Evolutionary conservation across 2,888 invertebrate genomes (phyloP), one percentile per base, ranked within the genome.

Genomic region (Andrena minutula): DNA sequence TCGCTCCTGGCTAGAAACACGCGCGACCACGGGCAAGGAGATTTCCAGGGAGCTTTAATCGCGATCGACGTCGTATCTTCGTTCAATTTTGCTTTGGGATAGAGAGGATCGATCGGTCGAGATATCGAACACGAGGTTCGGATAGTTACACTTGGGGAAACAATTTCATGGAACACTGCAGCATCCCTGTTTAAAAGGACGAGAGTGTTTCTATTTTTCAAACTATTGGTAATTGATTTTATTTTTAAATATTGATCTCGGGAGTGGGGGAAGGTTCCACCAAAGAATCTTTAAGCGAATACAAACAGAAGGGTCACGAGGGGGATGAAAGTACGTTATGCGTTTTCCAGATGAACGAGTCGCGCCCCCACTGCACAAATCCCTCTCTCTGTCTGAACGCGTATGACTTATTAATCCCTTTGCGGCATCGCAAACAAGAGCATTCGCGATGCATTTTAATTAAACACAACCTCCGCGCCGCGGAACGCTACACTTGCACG

Each of bases 321-420:
- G 28, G 5, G 56, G 41, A 10, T 35, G 64, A 20, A 35, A 32
- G 30, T 23, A 28, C 8, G 26, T 23, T 51, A 47, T 32, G 49
- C 51, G 26, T 60, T 76, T 70, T 30, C 61, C 66, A 63, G 63
- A 61, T 53, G 78, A 72, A 78, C 66, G 49, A n/a, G 5, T 49
- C 64, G 56, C 28, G 16, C 41, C 20, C 41, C 49, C 63, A n/a
- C 26, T 35, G 35, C 47, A 49, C 53, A 63, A 82, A 82, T 82
- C 79, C 32, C 72, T n/a, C 63, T 60, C 61, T 64, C 58, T 53
- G 66, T 64, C 58, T 47, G 70, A 32, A 41, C 58, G 61, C 66
- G 68, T 71, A 69, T 88, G 88, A 88, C 81, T 86, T 88, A 88
- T 88, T 87, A 88, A 88, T 88, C 84, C 88, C 88, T 63, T 75